Evolutionary conservation across 2,113 vertebrate genomes (phyloP).

Genomic region (Myiagra hebetior): DNA sequence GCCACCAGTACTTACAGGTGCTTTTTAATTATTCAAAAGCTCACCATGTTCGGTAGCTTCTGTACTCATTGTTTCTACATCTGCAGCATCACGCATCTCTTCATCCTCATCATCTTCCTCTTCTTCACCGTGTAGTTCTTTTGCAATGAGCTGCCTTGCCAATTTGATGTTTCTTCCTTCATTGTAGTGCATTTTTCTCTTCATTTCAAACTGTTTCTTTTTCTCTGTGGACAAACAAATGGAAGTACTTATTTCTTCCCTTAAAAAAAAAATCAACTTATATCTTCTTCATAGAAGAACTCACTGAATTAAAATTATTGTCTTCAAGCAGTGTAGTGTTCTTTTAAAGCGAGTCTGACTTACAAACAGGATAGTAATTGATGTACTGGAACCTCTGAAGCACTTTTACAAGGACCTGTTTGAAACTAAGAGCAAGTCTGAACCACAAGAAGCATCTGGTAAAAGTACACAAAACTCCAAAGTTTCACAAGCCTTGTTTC

Average conservation of each 20-base stretch:
- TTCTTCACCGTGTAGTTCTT: constrained; percentile 82
- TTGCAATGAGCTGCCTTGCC: constrained; percentile 92
- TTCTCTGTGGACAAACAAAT: constrained; percentile 75
- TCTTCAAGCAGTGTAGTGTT: not conserved
- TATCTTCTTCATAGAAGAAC: not conserved
- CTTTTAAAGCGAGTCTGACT: not conserved
- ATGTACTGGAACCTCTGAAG: not conserved
- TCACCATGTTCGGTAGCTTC: constrained; percentile 68
- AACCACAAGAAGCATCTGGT: not conserved
- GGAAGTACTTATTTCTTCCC: not conserved
- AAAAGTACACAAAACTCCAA: not conserved
- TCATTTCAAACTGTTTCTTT: constrained; percentile 94
- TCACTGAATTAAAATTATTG: not conserved
- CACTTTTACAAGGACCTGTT: not conserved
- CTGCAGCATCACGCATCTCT: constrained; percentile 84
- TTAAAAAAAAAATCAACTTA: not conserved
- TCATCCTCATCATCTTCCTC: constrained; percentile 81
- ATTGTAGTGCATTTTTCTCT: constrained; percentile 97
- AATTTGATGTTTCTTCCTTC: constrained; percentile 95
- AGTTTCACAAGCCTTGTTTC: not conserved
- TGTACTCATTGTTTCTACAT: constrained; percentile 74
- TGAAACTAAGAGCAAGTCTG: not conserved
- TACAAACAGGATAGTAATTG: not conserved
- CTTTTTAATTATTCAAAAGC: constrained; percentile 14
- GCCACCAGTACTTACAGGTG: not conserved